Evolutionary conservation across 2,797 vertebrate species (phyloP), one percentile per base, ranked within the genome.

Genomic region (Sarcophilus harrisii): DNA sequence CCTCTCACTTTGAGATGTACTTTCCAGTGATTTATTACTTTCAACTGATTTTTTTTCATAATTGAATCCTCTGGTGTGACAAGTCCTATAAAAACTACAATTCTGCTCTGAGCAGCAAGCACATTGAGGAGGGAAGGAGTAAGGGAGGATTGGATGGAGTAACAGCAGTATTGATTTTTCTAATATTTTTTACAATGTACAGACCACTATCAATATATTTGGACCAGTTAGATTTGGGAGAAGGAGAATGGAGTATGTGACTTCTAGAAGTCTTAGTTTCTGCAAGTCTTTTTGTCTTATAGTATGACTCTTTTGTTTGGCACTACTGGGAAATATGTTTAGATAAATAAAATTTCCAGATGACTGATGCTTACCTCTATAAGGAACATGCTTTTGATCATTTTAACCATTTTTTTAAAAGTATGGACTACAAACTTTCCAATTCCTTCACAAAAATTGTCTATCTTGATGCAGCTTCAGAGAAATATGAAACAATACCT

Each of bases 11-110:
- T 93, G 90, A 54, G 32, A 87, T 55, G 57, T 90, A 73, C 62
- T 49, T 13, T 91, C 91, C 49, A 58, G 27, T 55, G 90, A 92
- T 87, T 95, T 28, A n/a, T 95, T 49, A 49, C 1, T 0, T 90
- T 94, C 73, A 95, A 57, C 92, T 24, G 73, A 91, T 16, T 8
- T 55, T 91, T 55, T 91, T 94, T 73, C 58, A 94, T 93, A 89
- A 62, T 54, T 90, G 90, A 54, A 38, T 92, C 94, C 60, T 95
- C 90, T 91, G 57, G 91, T 1, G 16, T 93, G 55, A 55, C 5
- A 81, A 30, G 29, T 52, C 59, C 45, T 93, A 1, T 57, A 54
- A 91, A 93, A 94, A 52, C 3, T 14, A 0, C 0, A 6, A 52
- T n/a, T 93, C 54, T 30, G 1, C 92, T 81, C 45, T 0, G 3